Evolutionary conservation across 35 echinoderm and acorn worm species (phyloP).

Genomic region (Patiria miniata): DNA sequence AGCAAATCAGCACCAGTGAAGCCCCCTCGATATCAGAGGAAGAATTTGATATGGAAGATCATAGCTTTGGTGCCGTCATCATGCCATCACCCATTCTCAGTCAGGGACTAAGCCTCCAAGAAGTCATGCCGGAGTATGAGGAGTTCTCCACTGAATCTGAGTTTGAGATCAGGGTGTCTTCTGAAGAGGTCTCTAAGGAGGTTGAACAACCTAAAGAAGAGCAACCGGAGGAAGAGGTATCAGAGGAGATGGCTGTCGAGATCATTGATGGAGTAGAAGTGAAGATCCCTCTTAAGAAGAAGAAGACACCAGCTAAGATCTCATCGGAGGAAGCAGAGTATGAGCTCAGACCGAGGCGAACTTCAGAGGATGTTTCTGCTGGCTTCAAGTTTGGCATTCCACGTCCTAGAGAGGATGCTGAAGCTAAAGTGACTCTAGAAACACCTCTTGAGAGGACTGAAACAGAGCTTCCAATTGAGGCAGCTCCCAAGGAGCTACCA

Average conservation of each 20-base stretch:
- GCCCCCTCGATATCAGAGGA: constrained; percentile 85
- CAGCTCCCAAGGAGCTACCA: constrained; percentile 40
- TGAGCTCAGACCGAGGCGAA: not conserved
- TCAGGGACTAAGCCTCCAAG: not conserved
- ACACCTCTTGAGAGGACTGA: not conserved
- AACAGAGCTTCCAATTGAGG: constrained; percentile 15
- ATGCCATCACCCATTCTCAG: not conserved
- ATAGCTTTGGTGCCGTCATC: not conserved
- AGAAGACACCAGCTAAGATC: not conserved
- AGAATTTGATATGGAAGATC: constrained; percentile 57
- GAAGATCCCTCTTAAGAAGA: constrained; percentile 5
- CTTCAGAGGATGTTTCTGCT: not conserved
- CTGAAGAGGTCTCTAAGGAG: constrained; percentile 55
- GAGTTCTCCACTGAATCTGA: not conserved
- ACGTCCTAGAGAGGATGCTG: not conserved
- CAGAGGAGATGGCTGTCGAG: constrained; percentile 40
- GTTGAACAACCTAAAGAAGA: too few species aligned
- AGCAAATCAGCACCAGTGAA: constrained; percentile 79
- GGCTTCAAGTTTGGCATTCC: not conserved
- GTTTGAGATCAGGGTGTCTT: constrained; percentile 22
- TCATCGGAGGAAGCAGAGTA: not conserved
- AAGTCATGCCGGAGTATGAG: constrained; percentile 24
- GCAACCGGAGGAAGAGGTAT: constrained; percentile 46
- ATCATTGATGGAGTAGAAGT: constrained; percentile 56
- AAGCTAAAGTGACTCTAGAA: constrained; percentile 17